These are phyloP conservation scores for Cercopithecus mona DNA, from an alignment of 2,113 vertebrate species.

Conservation along the genomic window DNA sequence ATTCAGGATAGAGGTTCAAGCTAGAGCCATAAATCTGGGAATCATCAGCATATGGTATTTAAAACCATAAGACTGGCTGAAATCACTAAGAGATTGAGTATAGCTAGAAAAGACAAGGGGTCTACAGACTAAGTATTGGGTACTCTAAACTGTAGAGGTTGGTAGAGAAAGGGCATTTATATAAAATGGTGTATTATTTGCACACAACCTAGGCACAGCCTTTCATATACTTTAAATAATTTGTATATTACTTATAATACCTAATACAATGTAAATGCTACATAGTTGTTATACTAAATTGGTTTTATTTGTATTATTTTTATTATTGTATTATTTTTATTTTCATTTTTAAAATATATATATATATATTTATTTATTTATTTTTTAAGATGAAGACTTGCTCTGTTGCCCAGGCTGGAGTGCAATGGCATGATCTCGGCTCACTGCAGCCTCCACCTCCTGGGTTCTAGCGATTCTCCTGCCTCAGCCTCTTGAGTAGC, in stretches of 20 bases:
- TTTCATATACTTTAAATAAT: background rate
- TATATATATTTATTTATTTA: too few relatives aligned
- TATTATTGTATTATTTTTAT: background rate
- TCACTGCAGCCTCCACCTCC: too few relatives aligned
- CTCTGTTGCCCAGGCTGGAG: too few relatives aligned
- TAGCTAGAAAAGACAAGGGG: background rate
- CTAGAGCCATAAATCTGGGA: background rate
- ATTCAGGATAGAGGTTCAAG: conserved; percentile 10
- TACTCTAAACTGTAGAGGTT: background rate
- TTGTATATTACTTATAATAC: background rate
- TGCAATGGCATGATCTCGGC: too few relatives aligned
- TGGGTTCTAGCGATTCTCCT: too few relatives aligned
- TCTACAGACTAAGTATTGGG: background rate
- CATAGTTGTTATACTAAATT: background rate
- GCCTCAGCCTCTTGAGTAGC: too few relatives aligned
- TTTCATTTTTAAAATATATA: background rate
- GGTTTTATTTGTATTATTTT: background rate
- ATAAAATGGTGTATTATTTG: background rate
- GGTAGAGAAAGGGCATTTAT: background rate
- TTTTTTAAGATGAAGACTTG: too few relatives aligned
- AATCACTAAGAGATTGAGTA: background rate
- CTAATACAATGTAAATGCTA: background rate
- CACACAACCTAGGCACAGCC: background rate
- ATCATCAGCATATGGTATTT: background rate
- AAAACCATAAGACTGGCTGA: background rate